Base-by-base conservation (phyloP, 2,888 invertebrate genomes). In the Diachrysia chrysitis region DNA sequence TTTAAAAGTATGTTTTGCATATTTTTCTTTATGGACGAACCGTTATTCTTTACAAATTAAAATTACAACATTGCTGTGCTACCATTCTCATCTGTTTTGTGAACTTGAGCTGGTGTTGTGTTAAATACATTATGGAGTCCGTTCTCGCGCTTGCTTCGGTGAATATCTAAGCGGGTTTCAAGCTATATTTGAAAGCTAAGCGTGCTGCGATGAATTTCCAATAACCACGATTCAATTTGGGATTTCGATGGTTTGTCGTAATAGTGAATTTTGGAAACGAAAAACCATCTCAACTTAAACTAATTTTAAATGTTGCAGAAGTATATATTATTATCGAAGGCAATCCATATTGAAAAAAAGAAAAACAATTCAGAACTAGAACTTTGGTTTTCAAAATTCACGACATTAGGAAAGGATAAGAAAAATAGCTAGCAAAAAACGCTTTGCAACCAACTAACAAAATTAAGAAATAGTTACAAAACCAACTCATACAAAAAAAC, bases 1-100 rank as follows among this genome's bases (percentile, higher is more conserved):
- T 81, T 67, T 71, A 60, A 73, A 78, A 71, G 73, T 74, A 74
- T 53, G 51, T 74, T 81, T 78, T 65, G 55, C 55, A 68, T 73
- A 55, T 73, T 67, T 73, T 67, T 73, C 12, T 21, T 63, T 56
- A 68, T 17, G 37, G 53, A 32, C 32, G 35, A 48, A 62, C 51
- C 55, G 55, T 61, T 61, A 64, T 69, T 55, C 57, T 32, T 35
- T 12, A 21, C 16, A 32, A 61, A 73, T 76, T 69, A 59, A 68
- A 79, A 72, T 76, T 62, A 77, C 69, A 58, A 68, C 73, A 72
- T 79, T 61, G 77, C 67, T 58, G 58, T 73, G 69, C 59, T 60
- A 54, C 58, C 67, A 65, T 78, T 73, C 66, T 69, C 53, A 71
- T 69, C 62, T 64, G 72, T 66, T 65, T 59, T 63, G 69, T 79